Base-by-base conservation (phyloP, 2,113 vertebrate genomes). In the Eonycteris spelaea region DNA sequence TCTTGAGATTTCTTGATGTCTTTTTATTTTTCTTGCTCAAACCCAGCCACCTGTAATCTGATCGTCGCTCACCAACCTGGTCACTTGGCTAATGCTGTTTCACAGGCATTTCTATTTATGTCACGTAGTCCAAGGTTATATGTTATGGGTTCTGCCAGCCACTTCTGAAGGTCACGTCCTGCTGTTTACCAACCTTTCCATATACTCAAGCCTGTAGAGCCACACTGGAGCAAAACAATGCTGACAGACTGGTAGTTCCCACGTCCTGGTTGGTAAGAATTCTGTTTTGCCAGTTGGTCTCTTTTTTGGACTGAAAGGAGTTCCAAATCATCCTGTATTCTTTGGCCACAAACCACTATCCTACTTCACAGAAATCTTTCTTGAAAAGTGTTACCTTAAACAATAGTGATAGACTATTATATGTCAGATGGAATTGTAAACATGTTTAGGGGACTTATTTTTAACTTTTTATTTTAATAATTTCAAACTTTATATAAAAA, bases 221-320 rank as follows among this genome's bases (percentile, higher is more conserved):
- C 12, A 40, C 6, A 5, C 38, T 55, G 45, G 79, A 75, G 43
- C 83, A 95, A 77, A 95, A 53, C 83, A 86, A 33, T 65, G 45
- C 65, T 95, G 96, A 95, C 95, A 95, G 68, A 79, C 79, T 86
- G 95, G 96, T 92, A 30, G 33, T 2, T 22, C 63, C 95, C 95
- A 91, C 82, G 59, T 45, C 33, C 57, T 70, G 63, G 61, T 75
- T 95, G 95, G 74, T 91, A 71, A 55, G 38, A 79, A 57, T 85
- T 59, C 71, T 71, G 10, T 73, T 67, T 33, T 26, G 3, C 67
- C 97, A 97, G 93, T 97, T 96, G 95, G 78, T 91, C 61, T 95
- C 68, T 95, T 53, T 78, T 48, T 53, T 75, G 90, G 57, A 65
- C 26, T 91, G 48, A 95, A 3, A 84, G 35, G 22, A 51, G 35